phyloP scores from a whole-genome alignment of 2,888 invertebrate species.

The Eupithecia pulchellata region DNA sequence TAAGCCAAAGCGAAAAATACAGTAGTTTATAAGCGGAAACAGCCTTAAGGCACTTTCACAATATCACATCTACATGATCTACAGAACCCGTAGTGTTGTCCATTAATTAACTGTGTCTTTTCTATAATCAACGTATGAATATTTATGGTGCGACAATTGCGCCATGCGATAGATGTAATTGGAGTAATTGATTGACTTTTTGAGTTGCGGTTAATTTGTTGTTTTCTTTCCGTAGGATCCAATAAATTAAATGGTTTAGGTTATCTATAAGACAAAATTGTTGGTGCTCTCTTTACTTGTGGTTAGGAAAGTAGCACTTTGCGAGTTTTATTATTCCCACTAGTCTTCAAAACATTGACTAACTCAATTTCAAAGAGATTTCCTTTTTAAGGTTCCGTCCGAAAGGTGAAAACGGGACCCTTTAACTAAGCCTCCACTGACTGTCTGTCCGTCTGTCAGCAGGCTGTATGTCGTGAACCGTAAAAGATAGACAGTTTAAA shows the following conservation, averaged over 20 bases:
- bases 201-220: background rate
- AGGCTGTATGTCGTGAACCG: too few species aligned
- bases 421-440: too few species aligned
- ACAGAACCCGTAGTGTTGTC: slow-evolving; percentile 28
- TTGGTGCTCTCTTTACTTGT: background rate
- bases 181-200: background rate
- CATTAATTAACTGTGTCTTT: background rate
- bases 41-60: slow-evolving; percentile 44
- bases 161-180: slow-evolving; percentile 17
- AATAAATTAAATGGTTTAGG: background rate
- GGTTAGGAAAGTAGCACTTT: background rate
- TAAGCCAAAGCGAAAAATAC: background rate
- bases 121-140: slow-evolving; percentile 36
- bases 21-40: slow-evolving; percentile 10
- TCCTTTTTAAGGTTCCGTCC: too few species aligned
- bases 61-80: slow-evolving; percentile 29
- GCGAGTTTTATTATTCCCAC: background rate
- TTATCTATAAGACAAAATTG: too few species aligned
- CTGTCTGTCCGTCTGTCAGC: too few species aligned
- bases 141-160: slow-evolving; percentile 24
- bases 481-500: too few species aligned
- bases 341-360: background rate
- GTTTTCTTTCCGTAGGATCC: slow-evolving; percentile 3
- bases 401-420: too few species aligned
- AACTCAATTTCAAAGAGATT: background rate